A percentile compares a stretch with the other conserved stretches of the same genome.
Evolutionary conservation across 2,113 vertebrate species (phyloP).

Genomic region (Pyrgilauda ruficollis): DNA sequence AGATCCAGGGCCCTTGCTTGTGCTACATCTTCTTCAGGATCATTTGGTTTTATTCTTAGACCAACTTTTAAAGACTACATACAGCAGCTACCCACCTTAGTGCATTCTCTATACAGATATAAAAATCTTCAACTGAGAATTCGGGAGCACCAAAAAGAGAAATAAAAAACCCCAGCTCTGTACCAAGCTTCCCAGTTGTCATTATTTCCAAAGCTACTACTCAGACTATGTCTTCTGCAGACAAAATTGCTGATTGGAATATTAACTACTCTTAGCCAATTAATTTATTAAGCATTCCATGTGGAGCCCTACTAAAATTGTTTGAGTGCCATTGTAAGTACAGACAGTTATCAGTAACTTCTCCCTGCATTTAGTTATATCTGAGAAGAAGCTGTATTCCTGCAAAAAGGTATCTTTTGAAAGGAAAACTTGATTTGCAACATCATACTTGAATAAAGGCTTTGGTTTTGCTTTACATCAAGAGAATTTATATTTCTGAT

Average conservation of each 20-base stretch:
- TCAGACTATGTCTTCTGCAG: background rate
- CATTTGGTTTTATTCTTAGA: slow-evolving; percentile 31
- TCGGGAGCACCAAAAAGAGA: background rate
- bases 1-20: slow-evolving; percentile 45
- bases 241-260: background rate
- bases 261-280: background rate
- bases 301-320: background rate
- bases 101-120: background rate
- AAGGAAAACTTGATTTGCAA: background rate
- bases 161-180: background rate
- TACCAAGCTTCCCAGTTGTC: background rate
- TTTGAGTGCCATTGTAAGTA: background rate
- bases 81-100: background rate
- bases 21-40: slow-evolving; percentile 43
- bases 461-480: background rate
- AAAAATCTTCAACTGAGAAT: background rate
- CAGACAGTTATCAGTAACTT: background rate
- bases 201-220: background rate
- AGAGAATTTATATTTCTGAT: background rate
- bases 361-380: background rate
- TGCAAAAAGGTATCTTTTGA: background rate
- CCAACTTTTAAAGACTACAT: background rate
- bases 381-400: background rate
- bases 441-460: background rate
- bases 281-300: background rate